Evolutionary conservation across 2,888 invertebrate genomes (phyloP).

Genomic region (Phlogophora meticulosa): DNA sequence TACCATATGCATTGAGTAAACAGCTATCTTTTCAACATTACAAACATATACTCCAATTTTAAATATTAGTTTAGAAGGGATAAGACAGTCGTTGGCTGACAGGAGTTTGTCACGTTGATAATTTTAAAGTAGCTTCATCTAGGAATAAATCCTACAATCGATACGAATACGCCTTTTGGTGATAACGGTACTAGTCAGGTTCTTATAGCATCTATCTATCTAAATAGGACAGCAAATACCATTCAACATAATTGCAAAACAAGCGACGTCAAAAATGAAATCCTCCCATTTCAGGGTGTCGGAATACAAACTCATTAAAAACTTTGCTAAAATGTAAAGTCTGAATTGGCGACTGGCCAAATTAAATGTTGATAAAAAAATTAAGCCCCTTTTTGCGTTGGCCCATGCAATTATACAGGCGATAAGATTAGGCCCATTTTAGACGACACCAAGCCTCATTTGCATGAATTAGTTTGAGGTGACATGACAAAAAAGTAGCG

Average conservation of each 20-base stretch:
- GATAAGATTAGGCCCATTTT: slow-evolving; percentile 83
- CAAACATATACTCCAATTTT: too few species aligned
- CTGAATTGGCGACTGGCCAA: slow-evolving; percentile 71
- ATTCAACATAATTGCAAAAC: slow-evolving; percentile 39
- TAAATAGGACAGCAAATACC: slow-evolving; percentile 13
- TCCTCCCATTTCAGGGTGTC: slow-evolving; percentile 38
- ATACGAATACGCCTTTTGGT: too few species aligned
- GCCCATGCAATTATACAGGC: slow-evolving; percentile 78
- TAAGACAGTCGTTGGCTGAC: too few species aligned
- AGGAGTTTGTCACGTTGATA: too few species aligned
- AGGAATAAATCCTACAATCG: too few species aligned
- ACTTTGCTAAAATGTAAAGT: slow-evolving; percentile 53
- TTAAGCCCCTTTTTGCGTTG: slow-evolving; percentile 73
- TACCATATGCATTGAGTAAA: too few species aligned
- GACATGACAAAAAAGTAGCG: slow-evolving; percentile 77
- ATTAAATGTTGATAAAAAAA: slow-evolving; percentile 75
- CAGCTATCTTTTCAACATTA: too few species aligned
- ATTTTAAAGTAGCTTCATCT: too few species aligned
- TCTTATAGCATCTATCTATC: too few species aligned
- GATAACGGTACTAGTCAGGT: too few species aligned
- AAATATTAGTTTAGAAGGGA: too few species aligned
- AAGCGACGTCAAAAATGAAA: slow-evolving; percentile 43
- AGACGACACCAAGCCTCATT: slow-evolving; percentile 79
- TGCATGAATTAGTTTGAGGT: slow-evolving; percentile 84
- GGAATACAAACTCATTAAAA: slow-evolving; percentile 62